Conservation (phyloP, 2,797 vertebrate genomes). For the Ctenosaura bakeri region DNA sequence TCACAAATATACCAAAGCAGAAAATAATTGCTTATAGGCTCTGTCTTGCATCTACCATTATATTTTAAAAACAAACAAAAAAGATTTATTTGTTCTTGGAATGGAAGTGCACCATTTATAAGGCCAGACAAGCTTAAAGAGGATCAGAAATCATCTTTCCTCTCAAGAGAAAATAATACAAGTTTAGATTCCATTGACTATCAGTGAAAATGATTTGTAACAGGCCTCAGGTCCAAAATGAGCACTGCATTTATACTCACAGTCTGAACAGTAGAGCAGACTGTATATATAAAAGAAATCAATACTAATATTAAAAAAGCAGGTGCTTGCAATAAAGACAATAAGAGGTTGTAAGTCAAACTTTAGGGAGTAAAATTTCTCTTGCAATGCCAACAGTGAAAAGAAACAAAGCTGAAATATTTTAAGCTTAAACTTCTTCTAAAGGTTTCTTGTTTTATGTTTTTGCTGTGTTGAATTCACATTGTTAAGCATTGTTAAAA, state of each 20-base stretch:
- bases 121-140: slow-evolving; percentile 20
- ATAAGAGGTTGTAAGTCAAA: slow-evolving; percentile 11
- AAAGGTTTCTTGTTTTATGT: slow-evolving; percentile 30
- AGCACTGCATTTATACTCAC: slow-evolving; percentile 44
- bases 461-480: slow-evolving; percentile 29
- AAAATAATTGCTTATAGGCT: background rate
- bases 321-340: slow-evolving; percentile 25
- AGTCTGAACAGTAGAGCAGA: slow-evolving; percentile 25
- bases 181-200: slow-evolving; percentile 42
- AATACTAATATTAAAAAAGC: slow-evolving; percentile 42
- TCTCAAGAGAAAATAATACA: slow-evolving; percentile 55
- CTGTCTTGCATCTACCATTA: background rate
- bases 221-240: slow-evolving; percentile 9
- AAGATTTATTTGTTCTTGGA: slow-evolving; percentile 36
- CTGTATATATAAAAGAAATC: slow-evolving; percentile 17
- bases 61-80: background rate
- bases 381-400: background rate
- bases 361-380: slow-evolving; percentile 23
- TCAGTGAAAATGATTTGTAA: slow-evolving; percentile 49
- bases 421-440: slow-evolving; percentile 16
- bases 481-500: slow-evolving; percentile 64
- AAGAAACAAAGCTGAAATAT: slow-evolving; percentile 6
- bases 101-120: slow-evolving; percentile 14
- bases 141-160: slow-evolving; percentile 39
- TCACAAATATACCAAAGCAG: background rate